Conservation (phyloP, 1,140 invertebrate genomes). For the Drosophila ohnishii region DNA sequence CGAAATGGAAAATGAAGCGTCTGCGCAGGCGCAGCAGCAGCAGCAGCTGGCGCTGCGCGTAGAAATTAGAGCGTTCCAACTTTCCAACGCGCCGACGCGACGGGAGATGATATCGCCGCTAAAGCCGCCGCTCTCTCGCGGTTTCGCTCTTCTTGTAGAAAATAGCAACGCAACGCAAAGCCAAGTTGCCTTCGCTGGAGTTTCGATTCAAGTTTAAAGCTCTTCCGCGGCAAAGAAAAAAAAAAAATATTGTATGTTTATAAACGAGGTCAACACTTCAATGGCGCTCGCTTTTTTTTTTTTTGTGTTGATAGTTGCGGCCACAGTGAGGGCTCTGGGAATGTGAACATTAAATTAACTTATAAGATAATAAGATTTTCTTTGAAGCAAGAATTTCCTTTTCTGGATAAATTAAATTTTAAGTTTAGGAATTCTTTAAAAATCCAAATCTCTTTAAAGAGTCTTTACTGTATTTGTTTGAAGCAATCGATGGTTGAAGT, state of each 20-base stretch:
- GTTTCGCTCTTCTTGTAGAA: constrained; percentile 58
- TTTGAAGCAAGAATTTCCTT: no score
- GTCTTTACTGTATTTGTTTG: constrained; percentile 19
- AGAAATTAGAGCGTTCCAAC: constrained; percentile 74
- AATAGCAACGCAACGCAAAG: constrained; percentile 64
- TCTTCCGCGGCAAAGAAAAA: constrained; percentile 68
- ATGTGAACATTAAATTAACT: background rate
- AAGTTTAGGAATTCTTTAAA: background rate
- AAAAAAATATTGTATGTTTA: constrained; percentile 52
- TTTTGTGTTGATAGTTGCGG: constrained; percentile 21
- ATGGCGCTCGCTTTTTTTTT: constrained; percentile 62
- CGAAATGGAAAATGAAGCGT: constrained; percentile 79
- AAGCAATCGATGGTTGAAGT: constrained; percentile 7
- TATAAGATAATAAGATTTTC: no score
- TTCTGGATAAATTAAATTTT: background rate
- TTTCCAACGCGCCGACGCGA: constrained; percentile 54
- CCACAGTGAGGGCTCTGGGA: background rate
- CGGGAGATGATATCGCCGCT: constrained; percentile 53
- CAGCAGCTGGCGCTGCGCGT: constrained; percentile 53
- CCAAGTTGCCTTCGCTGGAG: constrained; percentile 34
- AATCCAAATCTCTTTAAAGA: background rate
- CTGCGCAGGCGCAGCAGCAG: constrained; percentile 31
- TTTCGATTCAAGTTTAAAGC: constrained; percentile 81
- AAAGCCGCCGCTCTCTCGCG: constrained; percentile 3
- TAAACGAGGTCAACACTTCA: constrained; percentile 80